Percentiles rank a stretch among this genome's conserved stretches.
Evolutionary conservation across 2,888 invertebrate species (phyloP).

Genomic region (Drosophila crucigera): DNA sequence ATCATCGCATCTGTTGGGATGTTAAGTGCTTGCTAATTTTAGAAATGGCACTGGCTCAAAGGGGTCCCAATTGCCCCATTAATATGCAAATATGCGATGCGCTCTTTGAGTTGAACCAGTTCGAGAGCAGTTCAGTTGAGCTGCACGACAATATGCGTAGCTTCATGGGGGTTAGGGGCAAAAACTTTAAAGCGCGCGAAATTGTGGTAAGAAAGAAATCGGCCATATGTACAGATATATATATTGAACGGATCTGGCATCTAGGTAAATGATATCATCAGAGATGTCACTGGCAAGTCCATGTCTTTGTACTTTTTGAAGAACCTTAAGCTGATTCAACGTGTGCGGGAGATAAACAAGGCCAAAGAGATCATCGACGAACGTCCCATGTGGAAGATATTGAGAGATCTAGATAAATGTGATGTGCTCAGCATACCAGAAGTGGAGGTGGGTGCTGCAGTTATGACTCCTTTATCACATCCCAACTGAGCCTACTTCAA

Average conservation of each 20-base stretch:
- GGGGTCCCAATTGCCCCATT: constrained; percentile 68
- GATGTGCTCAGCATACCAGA: constrained; percentile 81
- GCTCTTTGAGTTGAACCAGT: constrained; percentile 80
- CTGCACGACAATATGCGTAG: constrained; percentile 71
- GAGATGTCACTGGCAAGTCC: constrained; percentile 75
- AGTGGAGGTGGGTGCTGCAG: constrained; percentile 52
- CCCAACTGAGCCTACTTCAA: fast-evolving
- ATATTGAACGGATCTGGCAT: too few species aligned
- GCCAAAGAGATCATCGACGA: constrained; percentile 61
- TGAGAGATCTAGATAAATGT: constrained; percentile 77
- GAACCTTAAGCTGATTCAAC: constrained; percentile 69
- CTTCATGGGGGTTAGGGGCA: constrained; percentile 75
- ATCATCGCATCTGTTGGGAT: not conserved
- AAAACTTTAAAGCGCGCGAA: constrained; percentile 69
- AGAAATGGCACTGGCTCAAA: constrained; percentile 44
- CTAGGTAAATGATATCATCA: constrained; percentile 81
- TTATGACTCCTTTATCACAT: not conserved
- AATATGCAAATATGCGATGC: constrained; percentile 83
- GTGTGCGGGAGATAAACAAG: constrained; percentile 64
- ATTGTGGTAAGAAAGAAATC: constrained; percentile 63
- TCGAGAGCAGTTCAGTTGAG: constrained; percentile 73
- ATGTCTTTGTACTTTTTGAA: constrained; percentile 77
- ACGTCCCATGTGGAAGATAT: constrained; percentile 80
- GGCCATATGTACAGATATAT: not conserved
- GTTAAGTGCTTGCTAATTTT: not conserved